These are phyloP conservation scores for Phaethornis superciliosus DNA, from an alignment of 2,113 vertebrate species.

Conservation along the genomic window DNA sequence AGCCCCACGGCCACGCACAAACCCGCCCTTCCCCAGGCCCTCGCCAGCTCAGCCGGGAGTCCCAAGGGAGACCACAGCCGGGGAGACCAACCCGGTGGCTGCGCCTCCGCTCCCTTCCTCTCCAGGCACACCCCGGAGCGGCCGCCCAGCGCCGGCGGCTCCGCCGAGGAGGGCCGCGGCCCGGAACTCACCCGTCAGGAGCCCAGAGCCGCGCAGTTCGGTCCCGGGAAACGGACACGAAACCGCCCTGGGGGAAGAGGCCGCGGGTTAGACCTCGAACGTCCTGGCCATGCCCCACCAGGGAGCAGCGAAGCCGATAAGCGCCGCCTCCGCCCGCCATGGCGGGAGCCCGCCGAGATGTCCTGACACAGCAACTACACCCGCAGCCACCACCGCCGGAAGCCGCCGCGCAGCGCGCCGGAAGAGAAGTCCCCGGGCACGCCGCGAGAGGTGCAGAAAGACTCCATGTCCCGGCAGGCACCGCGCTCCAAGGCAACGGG, in stretches of 20 bases:
- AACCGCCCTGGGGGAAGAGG: constrained; percentile 83
- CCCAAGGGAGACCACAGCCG: fast-evolving
- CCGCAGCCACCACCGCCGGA: background rate
- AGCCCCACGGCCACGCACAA: background rate
- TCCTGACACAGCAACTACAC: constrained; percentile 77
- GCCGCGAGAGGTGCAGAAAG: fast-evolving
- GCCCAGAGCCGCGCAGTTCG: constrained; percentile 92
- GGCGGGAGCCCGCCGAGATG: background rate
- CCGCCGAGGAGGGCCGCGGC: background rate
- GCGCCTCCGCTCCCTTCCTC: background rate
- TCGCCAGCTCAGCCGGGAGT: fast-evolving
- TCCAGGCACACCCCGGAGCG: fast-evolving
- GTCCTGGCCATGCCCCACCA: constrained; percentile 91
- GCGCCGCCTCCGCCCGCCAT: constrained; percentile 71
- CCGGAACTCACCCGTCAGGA: constrained; percentile 82
- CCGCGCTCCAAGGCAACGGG: fast-evolving
- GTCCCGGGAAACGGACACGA: constrained; percentile 95
- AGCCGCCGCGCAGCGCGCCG: background rate
- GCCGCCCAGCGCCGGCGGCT: background rate
- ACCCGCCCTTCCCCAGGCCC: background rate
- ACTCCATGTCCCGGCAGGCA: constrained; percentile 47
- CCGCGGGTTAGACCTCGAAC: constrained; percentile 84
- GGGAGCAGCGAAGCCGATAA: constrained; percentile 90
- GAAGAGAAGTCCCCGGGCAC: background rate
- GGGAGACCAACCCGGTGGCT: too few species aligned